Evolutionary conservation across 1,140 invertebrate species (phyloP).

Genomic region (Heliconius nattereri): DNA sequence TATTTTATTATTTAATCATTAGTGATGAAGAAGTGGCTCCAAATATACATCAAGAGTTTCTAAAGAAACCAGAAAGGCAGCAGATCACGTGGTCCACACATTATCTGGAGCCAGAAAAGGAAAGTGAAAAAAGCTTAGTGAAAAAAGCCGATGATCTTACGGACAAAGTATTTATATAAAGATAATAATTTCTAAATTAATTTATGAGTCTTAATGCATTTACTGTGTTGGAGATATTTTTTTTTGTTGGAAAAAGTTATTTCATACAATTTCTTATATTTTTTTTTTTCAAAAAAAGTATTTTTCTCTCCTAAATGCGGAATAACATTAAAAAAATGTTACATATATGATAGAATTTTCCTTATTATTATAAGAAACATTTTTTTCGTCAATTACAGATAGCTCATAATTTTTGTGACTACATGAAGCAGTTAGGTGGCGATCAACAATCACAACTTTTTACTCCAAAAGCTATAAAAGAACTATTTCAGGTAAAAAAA

Average conservation of each 20-base stretch:
- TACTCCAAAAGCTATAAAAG: conserved; percentile 75
- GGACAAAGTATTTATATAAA: conserved; percentile 59
- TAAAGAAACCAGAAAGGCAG: conserved; percentile 64
- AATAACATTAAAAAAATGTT: no score
- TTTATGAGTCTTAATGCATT: no score
- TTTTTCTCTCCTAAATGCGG: no score
- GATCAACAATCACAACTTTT: conserved; percentile 78
- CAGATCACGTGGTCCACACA: conserved; percentile 68
- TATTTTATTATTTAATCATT: conserved; percentile 9
- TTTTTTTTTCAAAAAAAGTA: no score
- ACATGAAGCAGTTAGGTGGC: conserved; percentile 78
- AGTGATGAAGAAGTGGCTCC: conserved; percentile 41
- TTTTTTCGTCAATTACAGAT: conserved; percentile 61
- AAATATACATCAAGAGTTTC: conserved; percentile 60
- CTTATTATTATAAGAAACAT: no score
- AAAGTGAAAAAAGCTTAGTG: conserved; percentile 77
- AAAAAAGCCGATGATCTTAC: conserved; percentile 77
- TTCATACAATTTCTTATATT: no score
- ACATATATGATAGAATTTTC: no score
- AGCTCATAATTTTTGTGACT: conserved; percentile 74
- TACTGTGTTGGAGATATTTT: no score
- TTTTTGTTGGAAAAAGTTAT: no score
- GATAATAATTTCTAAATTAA: not conserved
- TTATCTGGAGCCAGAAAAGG: conserved; percentile 72
- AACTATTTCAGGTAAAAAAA: conserved; percentile 72